A percentile compares a stretch with the other conserved stretches of the same genome.
Evolutionary conservation across 1,140 invertebrate genomes (phyloP).

Genomic region (Scaptomyza graminum): DNA sequence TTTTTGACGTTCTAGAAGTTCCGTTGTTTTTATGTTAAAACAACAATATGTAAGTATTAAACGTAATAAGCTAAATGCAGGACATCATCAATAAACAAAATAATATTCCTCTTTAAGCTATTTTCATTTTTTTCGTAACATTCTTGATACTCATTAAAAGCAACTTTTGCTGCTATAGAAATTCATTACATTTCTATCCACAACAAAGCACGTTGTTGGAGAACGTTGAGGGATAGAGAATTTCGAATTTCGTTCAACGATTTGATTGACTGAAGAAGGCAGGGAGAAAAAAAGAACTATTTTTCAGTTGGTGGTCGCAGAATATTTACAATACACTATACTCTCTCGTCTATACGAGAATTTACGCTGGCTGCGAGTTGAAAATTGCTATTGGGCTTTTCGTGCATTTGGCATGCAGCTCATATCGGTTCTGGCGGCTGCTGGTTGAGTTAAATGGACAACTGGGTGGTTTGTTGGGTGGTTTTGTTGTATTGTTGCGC

Average conservation of each 20-base stretch:
- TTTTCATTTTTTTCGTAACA: slow-evolving; percentile 11
- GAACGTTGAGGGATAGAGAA: neutral
- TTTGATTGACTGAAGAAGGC: slow-evolving; percentile 48
- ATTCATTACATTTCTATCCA: slow-evolving; percentile 28
- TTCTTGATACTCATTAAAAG: slow-evolving; percentile 32
- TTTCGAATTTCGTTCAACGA: slow-evolving; percentile 30
- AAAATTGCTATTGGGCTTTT: slow-evolving; percentile 55
- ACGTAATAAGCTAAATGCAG: too few relatives aligned
- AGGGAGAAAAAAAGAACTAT: slow-evolving; percentile 32
- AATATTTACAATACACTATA: slow-evolving; percentile 43
- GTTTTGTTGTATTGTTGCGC: neutral
- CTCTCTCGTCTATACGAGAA: neutral
- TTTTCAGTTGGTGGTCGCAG: slow-evolving; percentile 27
- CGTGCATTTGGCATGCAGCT: slow-evolving; percentile 43
- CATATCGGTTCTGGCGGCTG: slow-evolving; percentile 24
- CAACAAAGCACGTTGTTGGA: slow-evolving; percentile 9
- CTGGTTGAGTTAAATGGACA: slow-evolving; percentile 24
- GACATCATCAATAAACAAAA: neutral
- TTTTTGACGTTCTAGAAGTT: too few relatives aligned
- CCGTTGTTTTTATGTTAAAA: too few relatives aligned
- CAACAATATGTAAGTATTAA: too few relatives aligned
- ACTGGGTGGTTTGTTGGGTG: slow-evolving; percentile 13
- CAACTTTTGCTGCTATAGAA: slow-evolving; percentile 23
- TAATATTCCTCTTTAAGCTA: neutral
- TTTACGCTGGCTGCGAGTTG: slow-evolving; percentile 35